Conservation (phyloP, 2,113 vertebrate genomes). For the Dunckerocampus dactyliophorus region DNA sequence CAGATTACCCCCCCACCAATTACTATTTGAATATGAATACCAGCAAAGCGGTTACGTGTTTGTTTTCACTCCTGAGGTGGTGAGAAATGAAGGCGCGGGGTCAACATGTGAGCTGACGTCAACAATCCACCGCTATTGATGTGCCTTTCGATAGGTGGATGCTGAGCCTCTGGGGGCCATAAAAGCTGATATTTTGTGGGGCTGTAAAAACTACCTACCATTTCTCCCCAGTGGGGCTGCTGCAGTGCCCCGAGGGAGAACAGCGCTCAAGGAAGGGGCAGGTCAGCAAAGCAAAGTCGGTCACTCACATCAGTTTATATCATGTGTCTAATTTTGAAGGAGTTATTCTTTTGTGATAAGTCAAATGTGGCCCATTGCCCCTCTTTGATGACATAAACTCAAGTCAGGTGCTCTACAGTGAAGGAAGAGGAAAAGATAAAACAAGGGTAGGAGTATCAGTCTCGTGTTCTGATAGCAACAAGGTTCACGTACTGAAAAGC, state of each 20-base stretch:
- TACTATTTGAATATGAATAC: constrained; percentile 65
- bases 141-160: constrained; percentile 46
- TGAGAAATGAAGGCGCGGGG: constrained; percentile 35
- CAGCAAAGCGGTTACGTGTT: constrained; percentile 51
- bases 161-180: constrained; percentile 44
- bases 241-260: constrained; percentile 25
- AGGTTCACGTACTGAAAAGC: too few species aligned
- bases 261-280: constrained; percentile 5
- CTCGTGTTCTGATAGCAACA: too few species aligned
- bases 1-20: constrained; percentile 38
- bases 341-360: background rate
- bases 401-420: constrained; percentile 34
- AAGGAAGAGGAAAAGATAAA: constrained; percentile 14
- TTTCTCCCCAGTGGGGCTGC: background rate
- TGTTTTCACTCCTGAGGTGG: constrained; percentile 47
- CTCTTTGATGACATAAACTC: constrained; percentile 34
- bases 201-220: constrained; percentile 32
- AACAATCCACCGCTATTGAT: constrained; percentile 36
- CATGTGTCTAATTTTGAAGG: background rate
- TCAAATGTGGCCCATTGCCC: constrained; percentile 17
- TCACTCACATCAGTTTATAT: background rate
- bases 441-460: background rate
- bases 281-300: background rate
- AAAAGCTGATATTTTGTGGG: constrained; percentile 37
- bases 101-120: constrained; percentile 32